Evolutionary conservation across 2,888 invertebrate genomes (phyloP), one percentile per base, ranked within the genome.

Genomic region (Hoplodrina ambigua): DNA sequence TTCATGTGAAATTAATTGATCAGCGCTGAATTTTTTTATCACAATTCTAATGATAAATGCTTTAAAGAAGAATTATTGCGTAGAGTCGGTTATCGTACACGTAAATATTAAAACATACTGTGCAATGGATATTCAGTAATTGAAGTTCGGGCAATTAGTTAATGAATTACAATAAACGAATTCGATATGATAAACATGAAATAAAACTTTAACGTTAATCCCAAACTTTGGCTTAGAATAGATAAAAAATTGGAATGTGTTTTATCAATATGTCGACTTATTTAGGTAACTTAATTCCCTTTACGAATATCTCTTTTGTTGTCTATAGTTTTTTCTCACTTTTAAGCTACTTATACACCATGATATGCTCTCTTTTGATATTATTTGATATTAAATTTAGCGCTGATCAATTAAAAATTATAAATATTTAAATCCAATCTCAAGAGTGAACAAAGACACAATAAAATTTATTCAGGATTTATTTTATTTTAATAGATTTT

Each of bases 331-430:
- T 19, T 49, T 41, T 7, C 13, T 25, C 19, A 58, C 5, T 49
- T 17, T 25, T 64, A n/a, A 30, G 41, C 49, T 46, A 19, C 0
- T 37, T 62, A 20, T 5, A 41, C 37, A 46, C 19, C 13, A 46
- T 63, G 2, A 15, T 46, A 44, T 46, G 17, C 30, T 17, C 8
- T 11, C 11, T 59, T 25, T 15, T 15, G 13, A 30, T 49, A 30
- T 15, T 17, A 7, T 6, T 55, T 19, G 4, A 49, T 6, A 63
- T n/a, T n/a, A n/a, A n/a, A n/a, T 60, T 68, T 60, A 66, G 80
- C 75, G 56, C 65, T 71, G 66, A 81, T 75, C 71, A 74, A 66
- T 81, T 66, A 66, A 46, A 44, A 20, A 49, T 37, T 20, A 7
- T 44, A 49, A 46, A 41, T 46, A 54, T 52, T 64, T 13, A 66